Base-by-base conservation (phyloP, 2,888 invertebrate genomes). In the Gastracanthus pulcherrimus region DNA sequence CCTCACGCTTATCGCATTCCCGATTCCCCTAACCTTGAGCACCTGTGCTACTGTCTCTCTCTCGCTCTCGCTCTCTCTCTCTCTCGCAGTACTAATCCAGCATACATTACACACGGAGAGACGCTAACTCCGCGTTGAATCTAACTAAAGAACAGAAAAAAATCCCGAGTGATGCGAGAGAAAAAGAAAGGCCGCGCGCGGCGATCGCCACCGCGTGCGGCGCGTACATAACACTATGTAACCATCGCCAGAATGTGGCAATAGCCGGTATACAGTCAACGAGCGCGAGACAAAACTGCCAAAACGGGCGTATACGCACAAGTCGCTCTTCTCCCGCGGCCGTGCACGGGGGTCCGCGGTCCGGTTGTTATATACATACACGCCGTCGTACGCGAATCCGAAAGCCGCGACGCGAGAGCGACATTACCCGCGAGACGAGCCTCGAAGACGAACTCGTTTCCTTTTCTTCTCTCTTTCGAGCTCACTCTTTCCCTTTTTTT, bases 1-100 rank as follows among this genome's bases (percentile, higher is more conserved):
- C 78, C 48, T 60, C 76, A 41, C 51, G 64, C 51, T 79, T 79
- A 71, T 79, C 79, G 79, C 79, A 72, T 79, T 70, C 72, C 67
- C 58, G 67, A 41, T 51, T 62, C 66, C 26, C 19, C 31, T 64
- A 76, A 80, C 76, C 80, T 76, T 76, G 80, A 64, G n/a, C 70
- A 69, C 80, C 80, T 75, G 75, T 64, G 55, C 67, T 16, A 23
- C 67, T 66, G 16, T 9, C 70, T 23, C 70, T n/a, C n/a, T n/a
- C n/a, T n/a, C n/a, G n/a, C n/a, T n/a, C n/a, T n/a, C n/a, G n/a
- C n/a, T n/a, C n/a, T n/a, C n/a, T n/a, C n/a, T n/a, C n/a, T n/a
- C n/a, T n/a, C n/a, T n/a, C n/a, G n/a, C n/a, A n/a, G n/a, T n/a
- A n/a, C n/a, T n/a, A n/a, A n/a, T n/a, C n/a, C n/a, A n/a, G n/a